Conservation (phyloP, 2,797 vertebrate genomes). For the Macrochelys suwanniensis region DNA sequence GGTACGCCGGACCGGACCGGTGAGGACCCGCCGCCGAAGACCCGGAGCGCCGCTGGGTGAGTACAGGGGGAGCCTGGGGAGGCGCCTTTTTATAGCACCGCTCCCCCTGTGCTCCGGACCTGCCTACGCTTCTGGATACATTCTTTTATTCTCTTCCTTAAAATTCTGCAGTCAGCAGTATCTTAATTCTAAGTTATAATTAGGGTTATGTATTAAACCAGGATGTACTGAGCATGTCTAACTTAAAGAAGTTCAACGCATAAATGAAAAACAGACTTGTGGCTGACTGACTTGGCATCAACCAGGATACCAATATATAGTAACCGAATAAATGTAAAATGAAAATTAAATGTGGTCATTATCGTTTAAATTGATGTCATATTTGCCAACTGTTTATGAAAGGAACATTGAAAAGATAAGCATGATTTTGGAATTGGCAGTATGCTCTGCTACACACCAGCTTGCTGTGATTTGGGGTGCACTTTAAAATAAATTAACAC, state of each 20-base stretch:
- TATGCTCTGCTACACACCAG: constrained; percentile 42
- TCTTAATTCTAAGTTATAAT: constrained; percentile 85
- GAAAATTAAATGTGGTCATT: constrained; percentile 83
- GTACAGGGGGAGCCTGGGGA: too few species aligned
- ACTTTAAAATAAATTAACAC: constrained; percentile 44
- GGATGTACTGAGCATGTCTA: constrained; percentile 80
- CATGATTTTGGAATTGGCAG: constrained; percentile 48
- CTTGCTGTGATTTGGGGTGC: constrained; percentile 33
- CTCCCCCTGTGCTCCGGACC: too few species aligned
- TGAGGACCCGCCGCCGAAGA: too few species aligned
- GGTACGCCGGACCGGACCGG: too few species aligned
- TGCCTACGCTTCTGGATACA: constrained; percentile 38
- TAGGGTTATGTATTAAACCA: constrained; percentile 85
- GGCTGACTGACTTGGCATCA: constrained; percentile 78
- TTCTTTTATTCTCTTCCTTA: constrained; percentile 77
- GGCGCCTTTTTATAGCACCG: too few species aligned
- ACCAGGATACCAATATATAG: constrained; percentile 73
- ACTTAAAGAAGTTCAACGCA: constrained; percentile 75
- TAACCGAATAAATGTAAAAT: constrained; percentile 79
- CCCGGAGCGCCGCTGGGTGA: too few species aligned
- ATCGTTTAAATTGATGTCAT: constrained; percentile 75
- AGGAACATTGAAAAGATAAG: constrained; percentile 71
- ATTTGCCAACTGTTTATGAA: constrained; percentile 75
- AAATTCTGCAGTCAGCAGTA: constrained; percentile 84
- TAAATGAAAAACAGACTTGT: constrained; percentile 84